These are phyloP conservation scores for Pyrrhia umbra DNA, from an alignment of 2,888 invertebrate genomes.

Conservation along the genomic window DNA sequence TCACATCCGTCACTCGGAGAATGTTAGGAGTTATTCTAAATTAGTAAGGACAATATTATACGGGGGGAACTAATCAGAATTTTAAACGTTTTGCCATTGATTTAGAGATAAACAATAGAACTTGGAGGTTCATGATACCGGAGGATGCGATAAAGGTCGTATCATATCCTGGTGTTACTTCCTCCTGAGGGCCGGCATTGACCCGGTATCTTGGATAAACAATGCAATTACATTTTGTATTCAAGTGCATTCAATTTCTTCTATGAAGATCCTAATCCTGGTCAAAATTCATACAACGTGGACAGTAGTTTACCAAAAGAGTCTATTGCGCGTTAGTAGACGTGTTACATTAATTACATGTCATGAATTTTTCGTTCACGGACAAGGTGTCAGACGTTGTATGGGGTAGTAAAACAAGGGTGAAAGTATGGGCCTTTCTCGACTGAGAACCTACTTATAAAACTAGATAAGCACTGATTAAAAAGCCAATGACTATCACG, in stretches of 20 bases:
- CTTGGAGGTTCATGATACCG: slow-evolving; percentile 17
- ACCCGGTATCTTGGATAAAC: slow-evolving; percentile 26
- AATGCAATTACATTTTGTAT: not conserved
- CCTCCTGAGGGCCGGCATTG: slow-evolving; percentile 41
- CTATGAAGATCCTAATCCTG: too few relatives aligned
- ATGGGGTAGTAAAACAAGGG: too few relatives aligned
- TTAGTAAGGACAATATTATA: not conserved
- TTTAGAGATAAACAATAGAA: slow-evolving; percentile 36
- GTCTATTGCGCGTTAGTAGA: too few relatives aligned
- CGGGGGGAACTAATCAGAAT: not conserved
- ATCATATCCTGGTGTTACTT: slow-evolving; percentile 39
- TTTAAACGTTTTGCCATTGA: slow-evolving; percentile 21
- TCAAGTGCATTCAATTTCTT: not conserved
- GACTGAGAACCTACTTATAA: too few relatives aligned
- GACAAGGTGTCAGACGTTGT: too few relatives aligned
- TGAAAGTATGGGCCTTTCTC: too few relatives aligned
- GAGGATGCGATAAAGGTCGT: slow-evolving; percentile 57
- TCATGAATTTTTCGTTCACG: too few relatives aligned
- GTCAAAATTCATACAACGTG: too few relatives aligned
- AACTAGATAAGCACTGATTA: too few relatives aligned
- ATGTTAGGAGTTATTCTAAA: not conserved
- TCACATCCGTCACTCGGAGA: not conserved
- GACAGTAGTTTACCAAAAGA: too few relatives aligned
- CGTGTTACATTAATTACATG: too few relatives aligned
- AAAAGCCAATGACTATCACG: too few relatives aligned